phyloP scores from a whole-genome alignment of 2,888 invertebrate genomes.

The Lamproptera curius region DNA sequence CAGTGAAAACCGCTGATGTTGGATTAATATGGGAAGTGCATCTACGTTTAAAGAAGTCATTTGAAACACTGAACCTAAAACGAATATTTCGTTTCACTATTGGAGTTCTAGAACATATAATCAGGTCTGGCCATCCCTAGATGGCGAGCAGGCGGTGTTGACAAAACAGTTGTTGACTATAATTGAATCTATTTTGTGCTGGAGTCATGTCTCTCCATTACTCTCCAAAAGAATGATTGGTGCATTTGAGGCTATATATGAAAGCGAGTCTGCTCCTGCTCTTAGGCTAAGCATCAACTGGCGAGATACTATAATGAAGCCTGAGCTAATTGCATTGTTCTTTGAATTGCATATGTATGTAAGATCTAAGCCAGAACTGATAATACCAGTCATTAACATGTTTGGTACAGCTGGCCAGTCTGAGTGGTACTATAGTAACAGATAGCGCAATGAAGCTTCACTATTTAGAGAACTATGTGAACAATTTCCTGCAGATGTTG shows the following conservation, averaged over 20 bases:
- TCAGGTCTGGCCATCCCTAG: conserved; percentile 66
- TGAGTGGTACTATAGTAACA: conserved; percentile 61
- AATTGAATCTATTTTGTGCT: conserved; percentile 86
- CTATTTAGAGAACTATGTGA: conserved; percentile 68
- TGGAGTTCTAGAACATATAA: conserved; percentile 62
- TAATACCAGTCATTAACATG: conserved; percentile 89
- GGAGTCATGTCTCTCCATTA: conserved; percentile 86
- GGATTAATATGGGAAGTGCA: conserved; percentile 94
- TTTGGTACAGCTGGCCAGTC: conserved; percentile 84
- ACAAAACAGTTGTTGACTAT: conserved; percentile 86
- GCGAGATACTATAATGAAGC: conserved; percentile 87
- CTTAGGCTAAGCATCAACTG: conserved; percentile 83
- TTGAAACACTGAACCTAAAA: conserved; percentile 89
- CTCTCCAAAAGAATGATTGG: conserved; percentile 84
- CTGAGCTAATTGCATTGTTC: conserved; percentile 85
- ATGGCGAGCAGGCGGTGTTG: conserved; percentile 74
- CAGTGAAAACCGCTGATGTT: conserved; percentile 90
- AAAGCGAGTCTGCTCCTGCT: conserved; percentile 80
- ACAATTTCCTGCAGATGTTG: conserved; percentile 65
- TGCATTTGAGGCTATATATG: conserved; percentile 83
- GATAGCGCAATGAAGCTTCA: conserved; percentile 58
- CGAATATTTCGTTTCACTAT: conserved; percentile 83
- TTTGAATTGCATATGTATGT: conserved; percentile 91
- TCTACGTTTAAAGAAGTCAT: conserved; percentile 88
- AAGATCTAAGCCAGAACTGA: conserved; percentile 84